Evolutionary conservation across 2,797 vertebrate species (phyloP), one percentile per base, ranked within the genome.

Genomic region (Sarcophilus harrisii): DNA sequence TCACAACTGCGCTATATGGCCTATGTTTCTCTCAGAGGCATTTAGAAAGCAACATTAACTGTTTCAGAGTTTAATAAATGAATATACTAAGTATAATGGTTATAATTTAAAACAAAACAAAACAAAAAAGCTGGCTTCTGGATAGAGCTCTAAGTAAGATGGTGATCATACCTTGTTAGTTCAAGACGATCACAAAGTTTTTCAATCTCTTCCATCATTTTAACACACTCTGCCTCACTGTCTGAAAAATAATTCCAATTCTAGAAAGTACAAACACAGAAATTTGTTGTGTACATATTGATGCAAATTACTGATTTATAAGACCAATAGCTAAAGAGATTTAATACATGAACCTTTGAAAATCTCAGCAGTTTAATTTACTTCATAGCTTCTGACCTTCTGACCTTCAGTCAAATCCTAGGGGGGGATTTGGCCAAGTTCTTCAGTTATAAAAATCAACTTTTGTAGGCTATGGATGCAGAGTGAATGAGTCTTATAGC

Each of bases 151-250:
- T 62, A 98, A 59, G 28, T 0, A 94, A 95, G 92, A 54, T 95
- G 90, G 49, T 92, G 54, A 81, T 96, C 97, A 94, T 98, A 99
- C 99, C 99, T 99, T 30, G 99, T 96, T 38, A 99, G 98, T 98
- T 99, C 99, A 96, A 99, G 99, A 8, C 99, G 99, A 97, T 99
- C 99, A 95, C 99, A 99, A 81, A 99, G 99, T 97, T 99, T 99
- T 98, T 99, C 99, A 96, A 99, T 99, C 92, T 99, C 99, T 98
- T 99, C 99, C 99, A 99, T 99, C 99, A 99, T 99, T 98, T 99
- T 99, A 97, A 99, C 99, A 90, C 99, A 98, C 93, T 99, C 99
- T 5, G 99, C 98, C 98, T 99, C 99, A 94, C 98, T 99, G 93
- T 99, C 99, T 93, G 99, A 99, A 99, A 99, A 99, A 98, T 99